Base-by-base conservation (phyloP, 1,140 invertebrate species). In the Bicyclus anynana region DNA sequence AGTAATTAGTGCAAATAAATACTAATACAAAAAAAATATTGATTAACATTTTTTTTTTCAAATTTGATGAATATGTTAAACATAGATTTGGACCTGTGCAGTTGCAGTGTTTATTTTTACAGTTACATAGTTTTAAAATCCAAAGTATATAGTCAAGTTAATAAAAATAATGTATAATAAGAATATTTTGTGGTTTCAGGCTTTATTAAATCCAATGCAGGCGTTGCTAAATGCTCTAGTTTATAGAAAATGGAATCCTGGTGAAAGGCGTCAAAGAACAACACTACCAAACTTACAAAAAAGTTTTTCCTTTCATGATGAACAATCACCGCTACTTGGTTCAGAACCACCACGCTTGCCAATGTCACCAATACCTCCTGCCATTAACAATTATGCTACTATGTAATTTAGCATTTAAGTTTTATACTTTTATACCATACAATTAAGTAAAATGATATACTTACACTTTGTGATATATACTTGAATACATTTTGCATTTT, bases 181-280 rank as follows among this genome's bases (percentile, higher is more conserved):
- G 10, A 33, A 33, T 33, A 12, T 12, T 27, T 70, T 89, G 3
- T 33, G 29, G 12, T 38, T 90, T 47, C 72, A 95, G 95, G 95
- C 94, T 13, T 89, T 94, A 16, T 89, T 94, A 52, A 96, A 96
- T 88, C 95, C 95, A 13, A 89, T 96, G 53, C 95, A 96, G 90
- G 94, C 95, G 12, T 90, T 96, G 49, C 91, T 96, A 16, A 96
- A 96, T 80, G 92, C 92, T 20, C 69, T 95, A 14, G 94, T 96
- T 0, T 96, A 96, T 69, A 90, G 94, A 58, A 91, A 92, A 67
- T 94, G 93, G 93, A 91, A 71, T 44, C 60, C 70, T 18, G 66
- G 61, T 29, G 70, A 83, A 51, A 89, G 80, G 60, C 76, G 60
- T 21, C 65, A 62, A 40, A 65, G 60, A 9, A 63, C 67, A 14